phyloP scores from a whole-genome alignment of 2,888 invertebrate genomes.

The Leucophora obtusa region DNA sequence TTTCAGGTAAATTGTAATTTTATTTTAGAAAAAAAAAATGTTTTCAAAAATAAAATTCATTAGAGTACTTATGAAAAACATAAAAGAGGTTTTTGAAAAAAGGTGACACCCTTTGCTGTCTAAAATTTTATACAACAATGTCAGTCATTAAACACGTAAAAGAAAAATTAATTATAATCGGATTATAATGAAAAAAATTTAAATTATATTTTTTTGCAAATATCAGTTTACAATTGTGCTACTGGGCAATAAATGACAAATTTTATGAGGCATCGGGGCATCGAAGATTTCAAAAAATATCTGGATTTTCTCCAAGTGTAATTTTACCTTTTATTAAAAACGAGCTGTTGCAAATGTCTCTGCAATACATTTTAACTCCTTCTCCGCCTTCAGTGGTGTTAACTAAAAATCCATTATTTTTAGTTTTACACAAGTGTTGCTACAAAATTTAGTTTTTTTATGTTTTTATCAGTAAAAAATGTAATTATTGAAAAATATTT shows the following conservation, averaged over 20 bases:
- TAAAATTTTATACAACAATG: conserved; percentile 5
- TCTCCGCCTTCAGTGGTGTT: neutral
- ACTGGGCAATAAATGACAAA: too few species aligned
- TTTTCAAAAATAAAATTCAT: conserved; percentile 18
- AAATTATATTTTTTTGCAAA: too few species aligned
- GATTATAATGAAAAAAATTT: too few species aligned
- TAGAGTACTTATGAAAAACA: conserved; percentile 1
- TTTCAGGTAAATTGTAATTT: conserved; percentile 54
- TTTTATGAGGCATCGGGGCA: too few species aligned
- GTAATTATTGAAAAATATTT: conserved; percentile 63
- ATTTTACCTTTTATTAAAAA: neutral
- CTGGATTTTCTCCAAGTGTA: neutral
- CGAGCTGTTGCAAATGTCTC: neutral
- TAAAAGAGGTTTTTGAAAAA: conserved; percentile 8
- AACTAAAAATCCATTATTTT: conserved; percentile 40
- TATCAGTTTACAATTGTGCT: too few species aligned
- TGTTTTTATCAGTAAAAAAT: conserved; percentile 37
- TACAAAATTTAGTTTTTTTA: conserved; percentile 26
- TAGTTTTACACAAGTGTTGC: conserved; percentile 50
- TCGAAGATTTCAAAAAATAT: too few species aligned
- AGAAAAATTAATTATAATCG: neutral
- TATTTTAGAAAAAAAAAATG: conserved; percentile 40
- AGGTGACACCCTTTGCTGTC: conserved; percentile 34
- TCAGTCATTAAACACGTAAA: conserved; percentile 9
- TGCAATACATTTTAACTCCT: neutral